Base-by-base conservation (phyloP, 2,113 vertebrate genomes). In the Eclectus roratus region DNA sequence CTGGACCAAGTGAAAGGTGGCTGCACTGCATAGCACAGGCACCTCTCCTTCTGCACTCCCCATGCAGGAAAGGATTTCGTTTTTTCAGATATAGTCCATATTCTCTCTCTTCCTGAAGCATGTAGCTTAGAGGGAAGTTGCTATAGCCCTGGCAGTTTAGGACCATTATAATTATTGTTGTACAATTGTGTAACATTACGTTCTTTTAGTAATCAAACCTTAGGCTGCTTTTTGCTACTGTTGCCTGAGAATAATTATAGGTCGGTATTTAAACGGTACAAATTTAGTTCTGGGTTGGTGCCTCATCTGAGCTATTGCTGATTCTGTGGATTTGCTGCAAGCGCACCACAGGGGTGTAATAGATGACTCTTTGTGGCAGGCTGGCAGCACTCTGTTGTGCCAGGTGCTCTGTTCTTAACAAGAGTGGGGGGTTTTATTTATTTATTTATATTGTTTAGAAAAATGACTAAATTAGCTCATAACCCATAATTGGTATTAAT, bases 241-340 rank as follows among this genome's bases (percentile, higher is more conserved):
- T 3, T 77, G 85, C 63, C 71, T 78, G 76, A 43, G 80, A 89
- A 79, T 96, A 96, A 93, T 91, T 77, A 90, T 11, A 81, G 83
- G 88, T 70, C 7, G 1, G 72, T 60, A 24, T 92, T 86, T 81
- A 78, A 94, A 72, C 27, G 53, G 83, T 29, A 87, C 0, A 7
- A 49, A 66, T 85, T 81, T 41, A 61, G 77, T 94, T 86, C 92
- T 87, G 92, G 91, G 88, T 39, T 95, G 91, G 86, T 94, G 90
- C 92, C 94, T 80, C 92, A 65, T 79, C 73, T 52, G 61, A 91
- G 93, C 93, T 80, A 6, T 70, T 96, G 94, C 96, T 92, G 93
- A 92, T 92, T 17, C 93, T 27, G 18, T 76, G 86, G 73, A 52
- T 92, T 87, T 76, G 82, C 92, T 18, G 92, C 81, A 9, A 31